A percentile compares a stretch with the other conserved stretches of the same genome.
Evolutionary conservation across 1,140 invertebrate species (phyloP).

Genomic region (Thalassaphorura encarpata): DNA sequence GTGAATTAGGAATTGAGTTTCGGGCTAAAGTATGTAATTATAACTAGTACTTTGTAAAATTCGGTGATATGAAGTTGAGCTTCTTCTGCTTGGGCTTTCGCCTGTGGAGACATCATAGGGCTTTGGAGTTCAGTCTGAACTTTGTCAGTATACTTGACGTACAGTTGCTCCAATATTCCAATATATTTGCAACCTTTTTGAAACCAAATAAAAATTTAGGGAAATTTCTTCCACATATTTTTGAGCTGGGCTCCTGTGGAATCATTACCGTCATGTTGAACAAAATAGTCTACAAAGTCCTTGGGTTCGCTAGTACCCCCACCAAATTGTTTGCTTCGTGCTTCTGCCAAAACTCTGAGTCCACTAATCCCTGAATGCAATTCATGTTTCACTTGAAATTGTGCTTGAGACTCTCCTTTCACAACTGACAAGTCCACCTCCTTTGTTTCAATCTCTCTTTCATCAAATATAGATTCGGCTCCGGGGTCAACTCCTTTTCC

Average conservation of each 20-base stretch:
- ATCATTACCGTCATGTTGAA: neutral
- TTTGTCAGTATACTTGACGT: neutral
- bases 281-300: neutral
- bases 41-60: neutral
- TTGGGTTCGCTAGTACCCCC: neutral
- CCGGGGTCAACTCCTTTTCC: too few relatives aligned
- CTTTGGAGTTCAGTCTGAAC: neutral
- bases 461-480: too few relatives aligned
- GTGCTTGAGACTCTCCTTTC: too few relatives aligned
- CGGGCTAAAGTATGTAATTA: neutral
- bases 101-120: neutral
- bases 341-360: too few relatives aligned
- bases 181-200: constrained; percentile 17
- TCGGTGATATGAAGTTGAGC: neutral
- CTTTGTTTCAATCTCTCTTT: too few relatives aligned
- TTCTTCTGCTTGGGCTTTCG: constrained; percentile 1
- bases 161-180: constrained; percentile 6
- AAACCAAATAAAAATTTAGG: neutral
- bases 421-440: too few relatives aligned
- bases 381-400: too few relatives aligned
- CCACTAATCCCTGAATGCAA: too few relatives aligned
- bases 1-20: neutral
- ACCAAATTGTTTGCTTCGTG: too few relatives aligned
- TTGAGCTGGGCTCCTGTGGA: neutral
- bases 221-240: too few relatives aligned